Percentiles rank a stretch among this genome's conserved stretches.
These are phyloP conservation scores for Saguinus midas DNA, from an alignment of 2,113 vertebrate genomes.

Conservation along the genomic window DNA sequence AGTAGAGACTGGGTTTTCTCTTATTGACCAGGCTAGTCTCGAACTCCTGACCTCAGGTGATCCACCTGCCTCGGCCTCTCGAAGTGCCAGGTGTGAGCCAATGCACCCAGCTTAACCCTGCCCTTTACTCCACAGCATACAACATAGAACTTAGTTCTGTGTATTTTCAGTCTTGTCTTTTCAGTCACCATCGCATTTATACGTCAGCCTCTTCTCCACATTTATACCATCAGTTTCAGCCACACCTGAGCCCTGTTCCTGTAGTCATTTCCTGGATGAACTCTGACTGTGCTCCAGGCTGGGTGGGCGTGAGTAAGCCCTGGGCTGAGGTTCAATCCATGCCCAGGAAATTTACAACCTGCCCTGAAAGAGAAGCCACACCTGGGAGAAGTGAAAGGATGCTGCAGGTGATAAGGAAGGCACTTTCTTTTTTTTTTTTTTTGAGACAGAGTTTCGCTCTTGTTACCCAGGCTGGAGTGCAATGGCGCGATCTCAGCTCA, in stretches of 20 bases:
- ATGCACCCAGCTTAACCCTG: no score
- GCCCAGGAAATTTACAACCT: neutral
- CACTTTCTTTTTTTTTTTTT: no score
- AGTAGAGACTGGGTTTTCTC: no score
- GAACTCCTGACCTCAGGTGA: no score
- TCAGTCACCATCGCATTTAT: neutral
- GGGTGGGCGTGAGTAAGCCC: rapidly evolving
- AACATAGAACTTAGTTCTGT: neutral
- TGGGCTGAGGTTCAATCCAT: neutral
- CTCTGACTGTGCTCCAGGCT: neutral
- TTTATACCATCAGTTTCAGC: neutral
- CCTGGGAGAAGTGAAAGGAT: neutral
- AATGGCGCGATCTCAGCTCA: no score
- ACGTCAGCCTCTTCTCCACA: neutral
- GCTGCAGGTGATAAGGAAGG: neutral
- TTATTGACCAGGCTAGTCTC: no score
- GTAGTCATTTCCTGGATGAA: neutral
- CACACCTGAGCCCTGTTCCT: neutral
- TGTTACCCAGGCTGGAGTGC: no score
- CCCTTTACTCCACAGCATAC: neutral
- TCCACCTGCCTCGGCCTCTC: no score
- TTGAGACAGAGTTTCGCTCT: no score
- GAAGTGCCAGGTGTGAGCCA: no score
- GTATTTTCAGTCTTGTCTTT: neutral
- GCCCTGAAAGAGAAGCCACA: neutral